phyloP scores from a whole-genome alignment of 2,113 vertebrate genomes.

The Hippocampus comes region DNA sequence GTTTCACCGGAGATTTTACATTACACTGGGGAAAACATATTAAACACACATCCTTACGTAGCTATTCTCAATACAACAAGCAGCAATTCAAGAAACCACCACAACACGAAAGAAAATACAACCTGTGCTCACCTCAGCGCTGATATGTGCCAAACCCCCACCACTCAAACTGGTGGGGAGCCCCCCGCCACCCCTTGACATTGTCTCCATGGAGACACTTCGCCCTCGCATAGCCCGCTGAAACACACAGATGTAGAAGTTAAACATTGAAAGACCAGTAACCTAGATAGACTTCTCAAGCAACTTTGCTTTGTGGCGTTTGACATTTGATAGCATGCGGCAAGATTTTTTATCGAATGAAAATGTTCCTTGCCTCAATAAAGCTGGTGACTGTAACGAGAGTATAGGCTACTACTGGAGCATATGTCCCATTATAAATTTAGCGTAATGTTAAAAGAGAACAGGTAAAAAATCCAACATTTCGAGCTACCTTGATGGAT shows the following conservation, averaged over 20 bases:
- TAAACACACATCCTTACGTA: neutral
- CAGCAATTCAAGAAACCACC: neutral
- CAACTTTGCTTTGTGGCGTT: too few relatives aligned
- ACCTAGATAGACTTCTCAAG: too few relatives aligned
- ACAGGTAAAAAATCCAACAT: neutral
- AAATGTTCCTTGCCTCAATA: neutral
- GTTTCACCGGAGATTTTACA: constrained; percentile 79
- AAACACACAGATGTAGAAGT: neutral
- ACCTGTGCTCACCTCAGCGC: constrained; percentile 58
- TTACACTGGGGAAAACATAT: neutral
- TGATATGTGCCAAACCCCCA: constrained; percentile 83
- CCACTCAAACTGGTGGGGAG: constrained; percentile 90
- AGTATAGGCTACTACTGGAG: too few relatives aligned
- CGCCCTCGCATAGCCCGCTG: constrained; percentile 95
- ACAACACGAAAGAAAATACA: too few relatives aligned
- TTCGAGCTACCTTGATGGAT: constrained; percentile 85
- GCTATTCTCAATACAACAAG: neutral
- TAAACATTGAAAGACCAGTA: neutral
- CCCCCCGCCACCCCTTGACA: constrained; percentile 79
- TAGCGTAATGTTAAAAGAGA: too few relatives aligned
- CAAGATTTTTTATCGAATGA: neutral
- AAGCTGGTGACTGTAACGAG: too few relatives aligned
- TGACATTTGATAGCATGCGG: too few relatives aligned
- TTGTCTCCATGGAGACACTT: constrained; percentile 98
- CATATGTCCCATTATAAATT: too few relatives aligned